Conservation (phyloP, 1,140 invertebrate genomes). For the Musca domestica region DNA sequence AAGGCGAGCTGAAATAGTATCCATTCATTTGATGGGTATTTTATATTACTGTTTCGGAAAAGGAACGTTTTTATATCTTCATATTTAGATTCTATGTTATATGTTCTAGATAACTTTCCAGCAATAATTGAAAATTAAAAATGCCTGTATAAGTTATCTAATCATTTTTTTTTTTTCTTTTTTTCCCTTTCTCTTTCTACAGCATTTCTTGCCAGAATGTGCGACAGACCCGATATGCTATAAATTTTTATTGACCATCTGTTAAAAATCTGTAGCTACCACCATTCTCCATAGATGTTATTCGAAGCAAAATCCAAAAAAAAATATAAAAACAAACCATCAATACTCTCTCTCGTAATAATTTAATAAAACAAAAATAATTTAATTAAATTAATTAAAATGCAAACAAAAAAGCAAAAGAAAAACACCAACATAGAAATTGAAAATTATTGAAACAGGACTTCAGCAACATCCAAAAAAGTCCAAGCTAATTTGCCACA, state of each 20-base stretch:
- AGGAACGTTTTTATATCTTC: too few species aligned
- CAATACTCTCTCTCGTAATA: constrained; percentile 53
- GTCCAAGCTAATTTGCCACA: too few species aligned
- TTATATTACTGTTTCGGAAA: too few species aligned
- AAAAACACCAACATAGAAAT: background rate
- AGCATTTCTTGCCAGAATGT: constrained; percentile 72
- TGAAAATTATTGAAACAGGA: constrained; percentile 16
- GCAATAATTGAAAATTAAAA: background rate
- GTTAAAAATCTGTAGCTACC: constrained; percentile 46
- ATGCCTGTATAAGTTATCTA: background rate
- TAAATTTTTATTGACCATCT: constrained; percentile 32
- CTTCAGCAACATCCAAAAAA: constrained; percentile 8
- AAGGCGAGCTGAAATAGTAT: too few species aligned
- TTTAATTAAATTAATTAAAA: constrained; percentile 24
- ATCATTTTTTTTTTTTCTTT: background rate
- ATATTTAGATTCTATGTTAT: too few species aligned
- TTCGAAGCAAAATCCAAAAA: constrained; percentile 18
- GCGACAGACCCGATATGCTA: constrained; percentile 59
- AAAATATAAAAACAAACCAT: constrained; percentile 20
- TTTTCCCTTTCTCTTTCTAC: constrained; percentile 33
- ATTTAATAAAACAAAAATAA: constrained; percentile 31
- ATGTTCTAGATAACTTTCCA: too few species aligned
- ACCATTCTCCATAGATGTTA: constrained; percentile 55
- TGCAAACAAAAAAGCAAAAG: background rate
- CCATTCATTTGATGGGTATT: too few species aligned